phyloP scores from a whole-genome alignment of 2,888 invertebrate genomes.

The Leucophora obtusa region DNA sequence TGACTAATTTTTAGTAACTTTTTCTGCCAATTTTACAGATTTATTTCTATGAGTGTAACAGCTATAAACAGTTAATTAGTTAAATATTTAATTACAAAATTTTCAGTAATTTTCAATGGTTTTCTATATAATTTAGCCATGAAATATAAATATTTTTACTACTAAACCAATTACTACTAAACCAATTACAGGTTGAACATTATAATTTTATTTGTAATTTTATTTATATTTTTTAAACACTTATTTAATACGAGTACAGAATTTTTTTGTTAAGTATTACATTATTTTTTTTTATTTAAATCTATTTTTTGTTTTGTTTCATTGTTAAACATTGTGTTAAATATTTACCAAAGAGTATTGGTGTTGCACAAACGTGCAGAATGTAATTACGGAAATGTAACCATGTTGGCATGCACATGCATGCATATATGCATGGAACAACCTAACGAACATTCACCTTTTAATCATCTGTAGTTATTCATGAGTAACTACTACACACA shows the following conservation, averaged over 20 bases:
- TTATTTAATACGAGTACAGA: background rate
- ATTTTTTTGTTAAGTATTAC: background rate
- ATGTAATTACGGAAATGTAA: conserved; percentile 33
- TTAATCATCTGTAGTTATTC: conserved; percentile 42
- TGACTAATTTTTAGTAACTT: no score
- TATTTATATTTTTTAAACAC: background rate
- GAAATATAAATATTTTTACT: background rate
- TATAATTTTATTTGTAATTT: background rate
- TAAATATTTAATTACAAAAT: no score
- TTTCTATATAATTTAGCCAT: no score
- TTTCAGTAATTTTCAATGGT: no score
- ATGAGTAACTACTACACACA: conserved; percentile 35
- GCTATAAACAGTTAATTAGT: no score
- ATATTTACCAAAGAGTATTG: conserved; percentile 25
- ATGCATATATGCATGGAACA: conserved; percentile 20
- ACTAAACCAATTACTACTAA: background rate
- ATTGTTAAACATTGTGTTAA: conserved; percentile 9
- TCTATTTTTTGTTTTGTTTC: background rate
- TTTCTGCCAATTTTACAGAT: no score
- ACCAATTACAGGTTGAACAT: background rate
- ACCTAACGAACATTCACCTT: conserved; percentile 59
- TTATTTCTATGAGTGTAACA: no score
- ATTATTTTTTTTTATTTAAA: background rate
- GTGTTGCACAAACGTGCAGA: conserved; percentile 25
- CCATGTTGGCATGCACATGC: conserved; percentile 19